A percentile compares a stretch with the other conserved stretches of the same genome.
These are phyloP conservation scores for Myrmophylax atrothorax DNA, from an alignment of 2,113 vertebrate genomes.

Conservation along the genomic window DNA sequence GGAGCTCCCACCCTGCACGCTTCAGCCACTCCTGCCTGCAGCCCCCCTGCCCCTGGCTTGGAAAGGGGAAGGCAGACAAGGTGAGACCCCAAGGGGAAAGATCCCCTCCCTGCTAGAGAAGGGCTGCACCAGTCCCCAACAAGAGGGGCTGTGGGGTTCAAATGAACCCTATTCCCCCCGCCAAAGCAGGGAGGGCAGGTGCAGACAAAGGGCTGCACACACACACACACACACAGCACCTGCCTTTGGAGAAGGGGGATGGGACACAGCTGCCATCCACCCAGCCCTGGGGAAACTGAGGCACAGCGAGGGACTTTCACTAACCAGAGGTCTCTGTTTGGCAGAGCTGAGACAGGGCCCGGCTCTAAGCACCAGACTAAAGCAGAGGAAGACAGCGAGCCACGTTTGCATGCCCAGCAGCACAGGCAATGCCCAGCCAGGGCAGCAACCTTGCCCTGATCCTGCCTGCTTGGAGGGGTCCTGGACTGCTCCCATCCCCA, in stretches of 20 bases:
- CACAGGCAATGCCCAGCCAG: not conserved
- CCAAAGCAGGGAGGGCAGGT: not conserved
- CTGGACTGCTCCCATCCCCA: not conserved
- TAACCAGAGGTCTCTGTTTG: constrained; percentile 62
- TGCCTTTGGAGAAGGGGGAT: not conserved
- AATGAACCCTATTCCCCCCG: not conserved
- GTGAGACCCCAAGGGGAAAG: not conserved
- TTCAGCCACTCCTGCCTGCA: not conserved
- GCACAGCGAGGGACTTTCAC: constrained; percentile 16
- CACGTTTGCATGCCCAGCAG: not conserved
- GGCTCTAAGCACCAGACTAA: constrained; percentile 64
- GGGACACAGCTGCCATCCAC: not conserved
- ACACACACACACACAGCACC: not conserved
- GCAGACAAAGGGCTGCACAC: not conserved
- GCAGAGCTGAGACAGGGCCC: constrained; percentile 50
- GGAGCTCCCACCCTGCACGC: not conserved
- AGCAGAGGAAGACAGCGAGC: constrained; percentile 68
- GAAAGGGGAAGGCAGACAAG: not conserved
- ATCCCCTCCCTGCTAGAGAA: not conserved
- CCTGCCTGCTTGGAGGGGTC: not conserved
- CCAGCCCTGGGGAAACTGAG: constrained; percentile 43
- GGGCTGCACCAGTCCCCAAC: not conserved
- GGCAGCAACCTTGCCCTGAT: not conserved
- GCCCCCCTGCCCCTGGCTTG: not conserved
- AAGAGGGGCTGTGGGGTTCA: not conserved